phyloP scores from a whole-genome alignment of 2,888 invertebrate species.

The Spodoptera littoralis region DNA sequence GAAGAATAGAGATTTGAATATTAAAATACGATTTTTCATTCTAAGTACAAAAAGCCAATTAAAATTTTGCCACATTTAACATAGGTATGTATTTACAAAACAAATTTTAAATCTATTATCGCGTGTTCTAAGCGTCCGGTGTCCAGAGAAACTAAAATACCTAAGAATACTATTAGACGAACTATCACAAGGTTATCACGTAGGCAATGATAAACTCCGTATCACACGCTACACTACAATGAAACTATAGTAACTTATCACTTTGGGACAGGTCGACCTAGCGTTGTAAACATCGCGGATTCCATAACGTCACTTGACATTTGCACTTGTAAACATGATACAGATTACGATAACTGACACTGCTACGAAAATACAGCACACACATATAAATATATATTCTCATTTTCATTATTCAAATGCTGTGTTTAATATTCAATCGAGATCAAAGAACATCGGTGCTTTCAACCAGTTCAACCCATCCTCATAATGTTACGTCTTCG shows the following conservation, averaged over 20 bases:
- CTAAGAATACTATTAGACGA: constrained; percentile 68
- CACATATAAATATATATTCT: constrained; percentile 22
- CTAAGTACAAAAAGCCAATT: constrained; percentile 86
- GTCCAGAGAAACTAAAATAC: constrained; percentile 72
- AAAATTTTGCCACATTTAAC: constrained; percentile 63
- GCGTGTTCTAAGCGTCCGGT: constrained; percentile 85
- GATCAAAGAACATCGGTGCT: constrained; percentile 44
- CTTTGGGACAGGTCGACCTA: constrained; percentile 38
- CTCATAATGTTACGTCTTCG: constrained; percentile 86
- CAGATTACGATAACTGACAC: constrained; percentile 30
- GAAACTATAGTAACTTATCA: constrained; percentile 55
- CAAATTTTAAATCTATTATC: constrained; percentile 70
- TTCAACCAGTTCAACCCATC: constrained; percentile 78
- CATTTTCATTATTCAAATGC: constrained; percentile 15
- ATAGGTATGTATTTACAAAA: constrained; percentile 59
- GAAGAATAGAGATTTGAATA: constrained; percentile 45
- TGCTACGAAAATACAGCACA: constrained; percentile 27
- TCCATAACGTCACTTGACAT: constrained; percentile 43
- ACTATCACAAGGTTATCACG: constrained; percentile 84
- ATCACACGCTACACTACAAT: constrained; percentile 55
- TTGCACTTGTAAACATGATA: constrained; percentile 43
- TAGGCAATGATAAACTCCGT: constrained; percentile 58
- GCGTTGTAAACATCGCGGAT: constrained; percentile 21
- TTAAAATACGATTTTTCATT: constrained; percentile 58
- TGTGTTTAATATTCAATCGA: constrained; percentile 28